Conservation (phyloP, 2,113 vertebrate species). For the Galeopterus variegatus region DNA sequence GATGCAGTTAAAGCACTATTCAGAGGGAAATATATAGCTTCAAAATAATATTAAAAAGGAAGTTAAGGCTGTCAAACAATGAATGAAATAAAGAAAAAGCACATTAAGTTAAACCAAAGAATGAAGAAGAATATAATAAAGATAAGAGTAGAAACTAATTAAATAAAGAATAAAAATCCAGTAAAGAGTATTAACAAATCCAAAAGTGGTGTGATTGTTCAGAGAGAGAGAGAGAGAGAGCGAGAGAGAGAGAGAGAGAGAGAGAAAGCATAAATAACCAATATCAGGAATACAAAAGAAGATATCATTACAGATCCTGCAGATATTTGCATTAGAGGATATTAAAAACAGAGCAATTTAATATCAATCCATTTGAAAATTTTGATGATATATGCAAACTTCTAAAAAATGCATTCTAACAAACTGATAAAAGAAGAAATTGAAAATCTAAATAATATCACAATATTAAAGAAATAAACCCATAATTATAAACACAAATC, state of each 20-base stretch:
- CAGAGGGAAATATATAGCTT: background rate
- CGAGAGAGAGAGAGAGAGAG: background rate
- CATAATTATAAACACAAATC: background rate
- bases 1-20: background rate
- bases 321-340: background rate
- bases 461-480: background rate
- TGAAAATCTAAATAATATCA: background rate
- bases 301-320: background rate
- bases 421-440: background rate
- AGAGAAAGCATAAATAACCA: background rate
- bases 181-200: background rate
- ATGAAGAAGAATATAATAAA: background rate
- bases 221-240: background rate
- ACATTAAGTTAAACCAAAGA: background rate
- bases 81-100: background rate
- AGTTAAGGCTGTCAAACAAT: background rate
- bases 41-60: background rate
- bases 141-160: background rate
- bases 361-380: background rate
- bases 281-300: background rate
- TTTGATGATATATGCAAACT: background rate
- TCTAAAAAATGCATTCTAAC: conserved; percentile 4
- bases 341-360: background rate
- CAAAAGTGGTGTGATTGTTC: background rate
- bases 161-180: background rate